A percentile compares a stretch with the other conserved stretches of the same genome.
Evolutionary conservation across 1,140 invertebrate genomes (phyloP).

Genomic region (Dysdera silvatica): DNA sequence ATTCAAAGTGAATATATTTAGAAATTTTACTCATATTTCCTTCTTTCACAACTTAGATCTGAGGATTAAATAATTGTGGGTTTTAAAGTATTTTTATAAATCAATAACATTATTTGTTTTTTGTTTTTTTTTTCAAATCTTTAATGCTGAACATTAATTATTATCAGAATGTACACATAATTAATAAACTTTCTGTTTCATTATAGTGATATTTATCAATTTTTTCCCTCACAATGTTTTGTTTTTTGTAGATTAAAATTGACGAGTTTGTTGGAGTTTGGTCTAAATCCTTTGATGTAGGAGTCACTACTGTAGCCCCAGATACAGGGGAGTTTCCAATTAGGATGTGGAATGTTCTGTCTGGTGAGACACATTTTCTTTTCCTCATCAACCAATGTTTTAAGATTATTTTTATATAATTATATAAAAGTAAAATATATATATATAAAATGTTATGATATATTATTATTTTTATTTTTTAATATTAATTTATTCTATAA

Average conservation of each 20-base stretch:
- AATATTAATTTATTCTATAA: no score
- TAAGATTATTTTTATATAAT: background rate
- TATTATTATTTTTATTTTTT: background rate
- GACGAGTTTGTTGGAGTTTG: conserved; percentile 84
- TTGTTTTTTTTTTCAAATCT: background rate
- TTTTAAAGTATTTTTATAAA: no score
- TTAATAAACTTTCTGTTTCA: background rate
- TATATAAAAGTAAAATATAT: background rate
- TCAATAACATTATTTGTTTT: no score
- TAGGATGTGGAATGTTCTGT: conserved; percentile 88
- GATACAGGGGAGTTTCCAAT: conserved; percentile 80
- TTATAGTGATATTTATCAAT: background rate
- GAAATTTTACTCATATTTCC: no score
- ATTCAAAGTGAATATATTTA: no score
- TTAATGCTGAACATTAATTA: background rate
- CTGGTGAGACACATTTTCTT: no score
- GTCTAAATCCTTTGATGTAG: conserved; percentile 88
- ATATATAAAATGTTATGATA: background rate
- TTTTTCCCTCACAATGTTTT: background rate
- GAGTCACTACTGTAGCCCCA: conserved; percentile 88
- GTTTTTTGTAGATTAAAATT: conserved; percentile 81
- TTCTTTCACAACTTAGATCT: no score
- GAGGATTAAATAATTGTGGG: no score
- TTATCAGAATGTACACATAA: background rate
- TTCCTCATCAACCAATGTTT: background rate